Evolutionary conservation across 2,113 vertebrate genomes (phyloP).

Genomic region (Puma concolor): DNA sequence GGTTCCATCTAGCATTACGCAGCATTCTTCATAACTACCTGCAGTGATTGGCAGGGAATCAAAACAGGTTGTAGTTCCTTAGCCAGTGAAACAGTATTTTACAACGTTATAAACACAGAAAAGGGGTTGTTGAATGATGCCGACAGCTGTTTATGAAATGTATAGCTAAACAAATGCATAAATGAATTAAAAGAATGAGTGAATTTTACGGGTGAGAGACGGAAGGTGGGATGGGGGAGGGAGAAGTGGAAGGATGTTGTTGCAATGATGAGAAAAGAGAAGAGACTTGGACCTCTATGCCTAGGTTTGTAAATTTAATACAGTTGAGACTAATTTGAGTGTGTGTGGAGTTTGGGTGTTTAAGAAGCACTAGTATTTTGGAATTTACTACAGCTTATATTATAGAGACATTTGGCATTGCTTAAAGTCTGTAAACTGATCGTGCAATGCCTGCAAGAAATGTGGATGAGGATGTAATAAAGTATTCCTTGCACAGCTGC

Average conservation of each 20-base stretch:
- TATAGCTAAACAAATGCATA: not conserved
- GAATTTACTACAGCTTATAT: not conserved
- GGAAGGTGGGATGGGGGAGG: accelerated
- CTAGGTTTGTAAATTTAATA: not conserved
- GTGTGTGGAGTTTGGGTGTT: not conserved
- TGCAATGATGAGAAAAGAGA: not conserved
- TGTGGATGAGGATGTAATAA: not conserved
- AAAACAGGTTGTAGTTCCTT: not conserved
- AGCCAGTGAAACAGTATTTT: not conserved
- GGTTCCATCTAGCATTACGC: not conserved
- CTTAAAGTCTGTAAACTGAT: conserved; percentile 6
- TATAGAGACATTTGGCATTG: not conserved
- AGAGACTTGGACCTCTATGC: not conserved
- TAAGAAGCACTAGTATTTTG: not conserved
- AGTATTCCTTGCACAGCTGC: not conserved
- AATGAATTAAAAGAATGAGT: not conserved
- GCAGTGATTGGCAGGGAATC: not conserved
- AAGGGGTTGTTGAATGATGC: not conserved
- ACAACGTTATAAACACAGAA: not conserved
- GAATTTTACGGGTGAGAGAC: not conserved
- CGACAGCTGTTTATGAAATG: not conserved
- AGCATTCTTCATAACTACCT: not conserved
- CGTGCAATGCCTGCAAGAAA: not conserved
- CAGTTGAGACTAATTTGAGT: not conserved
- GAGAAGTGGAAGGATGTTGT: not conserved